Evolutionary conservation across 2,113 vertebrate genomes (phyloP).

Genomic region (Choloepus hoffmanni): DNA sequence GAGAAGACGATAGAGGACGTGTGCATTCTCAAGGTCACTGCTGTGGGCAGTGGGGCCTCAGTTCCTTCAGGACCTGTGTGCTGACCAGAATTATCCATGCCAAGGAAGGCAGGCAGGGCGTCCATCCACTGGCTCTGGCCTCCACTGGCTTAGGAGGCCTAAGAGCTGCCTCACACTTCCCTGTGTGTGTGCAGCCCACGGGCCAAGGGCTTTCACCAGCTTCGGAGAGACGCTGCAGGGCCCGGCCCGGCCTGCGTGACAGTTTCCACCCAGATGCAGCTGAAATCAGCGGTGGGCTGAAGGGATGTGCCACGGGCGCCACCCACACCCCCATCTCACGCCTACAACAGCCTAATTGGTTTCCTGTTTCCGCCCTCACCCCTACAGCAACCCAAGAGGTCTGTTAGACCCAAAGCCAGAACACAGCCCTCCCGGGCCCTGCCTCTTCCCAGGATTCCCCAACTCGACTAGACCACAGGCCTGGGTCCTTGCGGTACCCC

Average conservation of each 20-base stretch:
- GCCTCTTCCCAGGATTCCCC: not conserved
- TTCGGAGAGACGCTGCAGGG: not conserved
- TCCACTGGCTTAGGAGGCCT: too few relatives aligned
- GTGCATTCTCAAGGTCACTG: not conserved
- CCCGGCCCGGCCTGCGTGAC: not conserved
- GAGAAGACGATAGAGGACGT: too few relatives aligned
- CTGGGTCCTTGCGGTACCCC: not conserved
- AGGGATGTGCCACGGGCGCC: accelerated
- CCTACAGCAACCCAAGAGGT: not conserved
- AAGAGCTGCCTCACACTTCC: not conserved
- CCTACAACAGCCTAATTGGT: not conserved
- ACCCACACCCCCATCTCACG: accelerated
- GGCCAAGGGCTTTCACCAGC: not conserved
- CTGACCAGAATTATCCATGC: not conserved
- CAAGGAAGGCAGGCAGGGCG: not conserved
- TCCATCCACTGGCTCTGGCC: too few relatives aligned
- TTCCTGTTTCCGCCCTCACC: not conserved
- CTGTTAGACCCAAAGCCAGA: not conserved
- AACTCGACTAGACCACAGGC: not conserved
- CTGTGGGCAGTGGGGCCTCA: not conserved
- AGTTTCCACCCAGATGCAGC: not conserved
- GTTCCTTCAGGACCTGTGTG: not conserved
- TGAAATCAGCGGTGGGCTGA: not conserved
- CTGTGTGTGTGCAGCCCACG: not conserved
- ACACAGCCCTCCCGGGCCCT: accelerated